Conservation (phyloP, 2,113 vertebrate species). For the Neopipo cinnamomea region DNA sequence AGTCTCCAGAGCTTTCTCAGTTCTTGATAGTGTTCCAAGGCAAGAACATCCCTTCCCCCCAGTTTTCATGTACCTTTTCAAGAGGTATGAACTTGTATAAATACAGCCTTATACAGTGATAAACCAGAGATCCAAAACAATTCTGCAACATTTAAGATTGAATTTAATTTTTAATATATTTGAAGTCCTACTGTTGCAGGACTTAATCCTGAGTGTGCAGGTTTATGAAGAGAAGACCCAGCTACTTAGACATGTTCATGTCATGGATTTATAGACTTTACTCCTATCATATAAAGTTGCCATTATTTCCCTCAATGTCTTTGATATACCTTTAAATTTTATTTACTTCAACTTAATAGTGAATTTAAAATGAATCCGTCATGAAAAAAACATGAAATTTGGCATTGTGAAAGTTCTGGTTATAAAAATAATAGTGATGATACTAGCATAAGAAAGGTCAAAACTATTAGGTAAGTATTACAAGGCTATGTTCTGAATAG, state of each 20-base stretch:
- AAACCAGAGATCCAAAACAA: background rate
- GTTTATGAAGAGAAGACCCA: background rate
- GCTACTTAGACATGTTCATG: background rate
- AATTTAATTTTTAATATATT: background rate
- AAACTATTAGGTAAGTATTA: background rate
- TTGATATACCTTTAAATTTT: background rate
- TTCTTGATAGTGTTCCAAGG: background rate
- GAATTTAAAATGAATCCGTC: background rate
- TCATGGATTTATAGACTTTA: background rate
- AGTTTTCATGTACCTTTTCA: background rate
- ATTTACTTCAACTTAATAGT: background rate
- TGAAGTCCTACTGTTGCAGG: background rate
- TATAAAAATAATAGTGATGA: background rate
- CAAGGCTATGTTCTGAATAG: background rate
- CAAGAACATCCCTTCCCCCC: background rate
- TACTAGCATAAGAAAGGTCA: background rate
- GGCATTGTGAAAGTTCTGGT: background rate
- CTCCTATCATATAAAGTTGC: background rate
- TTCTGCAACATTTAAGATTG: background rate
- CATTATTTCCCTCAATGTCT: background rate
- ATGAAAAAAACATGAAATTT: background rate
- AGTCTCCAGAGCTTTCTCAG: background rate
- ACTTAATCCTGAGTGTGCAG: background rate
- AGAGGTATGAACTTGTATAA: background rate
- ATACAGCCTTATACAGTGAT: background rate